Evolutionary conservation across 2,113 vertebrate species (phyloP).

Genomic region (Tetraodon nigroviridis): DNA sequence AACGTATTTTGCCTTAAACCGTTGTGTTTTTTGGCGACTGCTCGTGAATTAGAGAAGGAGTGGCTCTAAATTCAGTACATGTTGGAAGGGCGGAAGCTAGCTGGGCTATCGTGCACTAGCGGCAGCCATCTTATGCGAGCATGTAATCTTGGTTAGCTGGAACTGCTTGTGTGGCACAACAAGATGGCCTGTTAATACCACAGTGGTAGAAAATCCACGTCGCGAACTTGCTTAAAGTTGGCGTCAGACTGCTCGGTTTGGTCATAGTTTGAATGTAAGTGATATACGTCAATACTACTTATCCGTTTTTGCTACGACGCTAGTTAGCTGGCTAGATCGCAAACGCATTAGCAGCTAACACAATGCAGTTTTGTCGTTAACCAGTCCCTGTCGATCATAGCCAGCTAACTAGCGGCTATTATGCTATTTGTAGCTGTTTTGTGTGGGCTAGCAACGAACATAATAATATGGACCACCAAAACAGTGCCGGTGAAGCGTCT

Average conservation of each 20-base stretch:
- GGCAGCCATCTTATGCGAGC: slow-evolving; percentile 79
- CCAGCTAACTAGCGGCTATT: slow-evolving; percentile 73
- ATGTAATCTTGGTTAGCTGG: slow-evolving; percentile 67
- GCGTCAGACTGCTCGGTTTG: too few relatives aligned
- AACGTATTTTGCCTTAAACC: too few relatives aligned
- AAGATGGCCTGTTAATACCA: slow-evolving; percentile 71
- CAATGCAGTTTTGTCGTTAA: slow-evolving; percentile 62
- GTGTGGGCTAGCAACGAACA: slow-evolving; percentile 50
- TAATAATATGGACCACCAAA: slow-evolving; percentile 18
- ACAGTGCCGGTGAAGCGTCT: fast-evolving
- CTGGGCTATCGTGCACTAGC: slow-evolving; percentile 51
- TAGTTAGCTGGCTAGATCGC: slow-evolving; percentile 75
- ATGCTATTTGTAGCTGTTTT: slow-evolving; percentile 67
- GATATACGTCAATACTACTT: background rate
- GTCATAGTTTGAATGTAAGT: slow-evolving; percentile 4
- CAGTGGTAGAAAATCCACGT: slow-evolving; percentile 54
- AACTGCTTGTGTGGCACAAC: slow-evolving; percentile 69
- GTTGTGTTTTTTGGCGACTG: background rate
- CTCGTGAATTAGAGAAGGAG: background rate
- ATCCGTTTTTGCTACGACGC: slow-evolving; percentile 56
- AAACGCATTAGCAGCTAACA: slow-evolving; percentile 71
- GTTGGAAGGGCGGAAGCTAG: slow-evolving; percentile 73
- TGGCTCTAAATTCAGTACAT: slow-evolving; percentile 32
- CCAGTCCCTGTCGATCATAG: slow-evolving; percentile 52
- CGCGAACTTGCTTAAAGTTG: slow-evolving; percentile 1